These are phyloP conservation scores for Elephas maximus DNA, from an alignment of 2,113 vertebrate genomes.

Conservation along the genomic window DNA sequence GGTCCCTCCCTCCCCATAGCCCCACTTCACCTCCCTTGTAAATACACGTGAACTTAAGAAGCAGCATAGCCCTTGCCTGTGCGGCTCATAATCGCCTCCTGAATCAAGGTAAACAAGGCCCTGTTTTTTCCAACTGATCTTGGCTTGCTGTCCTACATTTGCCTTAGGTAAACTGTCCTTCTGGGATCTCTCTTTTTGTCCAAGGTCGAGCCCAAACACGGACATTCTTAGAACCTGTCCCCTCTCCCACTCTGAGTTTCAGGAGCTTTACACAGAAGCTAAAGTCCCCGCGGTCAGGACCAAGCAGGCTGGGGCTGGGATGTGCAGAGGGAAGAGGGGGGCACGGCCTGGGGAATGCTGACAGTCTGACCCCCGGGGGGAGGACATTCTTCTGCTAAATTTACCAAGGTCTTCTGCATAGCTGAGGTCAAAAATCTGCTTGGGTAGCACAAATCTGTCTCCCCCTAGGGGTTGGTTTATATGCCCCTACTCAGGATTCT, in stretches of 20 bases:
- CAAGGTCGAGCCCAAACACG: background rate
- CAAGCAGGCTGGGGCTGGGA: background rate
- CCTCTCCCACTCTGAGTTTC: conserved; percentile 21
- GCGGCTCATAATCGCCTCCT: background rate
- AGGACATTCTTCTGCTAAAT: background rate
- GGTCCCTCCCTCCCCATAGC: background rate
- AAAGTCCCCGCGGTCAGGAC: background rate
- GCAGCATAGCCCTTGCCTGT: background rate
- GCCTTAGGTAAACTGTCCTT: conserved; percentile 7
- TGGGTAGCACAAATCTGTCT: background rate
- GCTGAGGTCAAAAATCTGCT: background rate
- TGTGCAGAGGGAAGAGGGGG: background rate
- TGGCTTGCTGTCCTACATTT: background rate
- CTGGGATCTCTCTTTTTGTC: background rate
- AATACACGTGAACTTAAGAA: background rate
- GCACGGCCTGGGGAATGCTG: background rate
- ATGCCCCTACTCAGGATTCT: background rate
- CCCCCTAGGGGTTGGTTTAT: background rate
- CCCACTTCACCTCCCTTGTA: background rate
- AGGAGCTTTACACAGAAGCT: background rate
- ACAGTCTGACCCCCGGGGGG: background rate
- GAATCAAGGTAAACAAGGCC: background rate
- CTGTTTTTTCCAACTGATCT: background rate
- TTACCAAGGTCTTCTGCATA: background rate
- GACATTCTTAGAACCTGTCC: conserved; percentile 6